phyloP scores from a whole-genome alignment of 1,140 invertebrate genomes.

The Eriosoma lanigerum region DNA sequence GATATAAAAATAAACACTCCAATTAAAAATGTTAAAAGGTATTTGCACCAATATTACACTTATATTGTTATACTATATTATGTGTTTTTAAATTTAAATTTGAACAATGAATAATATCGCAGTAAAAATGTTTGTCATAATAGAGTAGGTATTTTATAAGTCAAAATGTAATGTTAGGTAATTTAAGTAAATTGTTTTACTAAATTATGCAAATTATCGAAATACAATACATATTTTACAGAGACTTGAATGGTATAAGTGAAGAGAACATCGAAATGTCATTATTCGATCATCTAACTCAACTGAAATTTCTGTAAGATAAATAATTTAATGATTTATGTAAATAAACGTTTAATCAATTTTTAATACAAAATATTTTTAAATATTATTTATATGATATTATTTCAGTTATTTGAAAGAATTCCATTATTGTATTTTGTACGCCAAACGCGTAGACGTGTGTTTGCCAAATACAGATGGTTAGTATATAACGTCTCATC shows the following conservation, averaged over 20 bases:
- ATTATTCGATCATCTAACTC: constrained; percentile 61
- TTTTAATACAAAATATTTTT: background rate
- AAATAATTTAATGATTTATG: background rate
- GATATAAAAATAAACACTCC: no score
- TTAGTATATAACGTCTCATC: background rate
- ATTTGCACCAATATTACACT: no score
- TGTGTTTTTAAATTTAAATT: no score
- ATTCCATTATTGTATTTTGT: constrained; percentile 69
- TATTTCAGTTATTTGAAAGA: constrained; percentile 68
- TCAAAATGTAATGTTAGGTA: no score
- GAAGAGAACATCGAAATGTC: constrained; percentile 62
- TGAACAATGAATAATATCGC: no score
- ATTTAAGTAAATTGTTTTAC: no score
- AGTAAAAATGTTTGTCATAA: no score
- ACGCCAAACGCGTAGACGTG: constrained; percentile 64
- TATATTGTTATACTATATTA: no score
- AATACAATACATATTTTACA: background rate
- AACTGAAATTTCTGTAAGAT: constrained; percentile 61
- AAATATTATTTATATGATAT: constrained; percentile 58
- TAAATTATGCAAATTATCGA: background rate
- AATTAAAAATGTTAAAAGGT: no score
- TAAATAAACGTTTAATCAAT: no score
- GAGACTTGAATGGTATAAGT: constrained; percentile 59
- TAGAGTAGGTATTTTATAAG: no score
- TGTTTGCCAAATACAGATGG: constrained; percentile 66